phyloP scores from a whole-genome alignment of 37 sponge, comb jelly and placozoan species.

The Crambe crambe region DNA sequence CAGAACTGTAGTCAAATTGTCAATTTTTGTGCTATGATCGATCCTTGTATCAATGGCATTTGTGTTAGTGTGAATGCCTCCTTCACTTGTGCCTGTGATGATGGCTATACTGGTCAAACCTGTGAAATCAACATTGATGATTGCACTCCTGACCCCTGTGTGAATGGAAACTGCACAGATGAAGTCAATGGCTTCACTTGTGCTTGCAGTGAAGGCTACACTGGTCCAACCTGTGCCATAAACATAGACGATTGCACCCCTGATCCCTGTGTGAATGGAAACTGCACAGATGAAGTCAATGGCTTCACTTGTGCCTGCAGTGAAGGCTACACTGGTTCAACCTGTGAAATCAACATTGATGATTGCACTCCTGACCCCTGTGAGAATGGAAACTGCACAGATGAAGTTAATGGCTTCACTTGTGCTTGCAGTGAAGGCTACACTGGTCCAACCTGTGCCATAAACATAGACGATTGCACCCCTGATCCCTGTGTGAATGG shows the following conservation, averaged over 20 bases:
- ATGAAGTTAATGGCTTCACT: conserved; percentile 6
- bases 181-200: not conserved
- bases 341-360: not conserved
- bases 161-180: not conserved
- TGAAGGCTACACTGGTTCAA: not conserved
- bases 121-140: not conserved
- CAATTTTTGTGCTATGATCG: not conserved
- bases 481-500: conserved; percentile 56
- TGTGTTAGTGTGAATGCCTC: not conserved
- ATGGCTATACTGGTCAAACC: not conserved
- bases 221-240: not conserved
- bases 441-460: conserved; percentile 55
- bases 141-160: conserved; percentile 3
- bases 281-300: not conserved
- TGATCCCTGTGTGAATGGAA: not conserved
- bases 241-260: not conserved
- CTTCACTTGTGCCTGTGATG: not conserved
- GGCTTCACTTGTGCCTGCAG: not conserved
- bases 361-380: not conserved
- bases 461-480: conserved; percentile 43
- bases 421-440: conserved; percentile 60
- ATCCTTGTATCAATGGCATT: not conserved
- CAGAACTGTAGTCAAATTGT: not conserved
- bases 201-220: not conserved
- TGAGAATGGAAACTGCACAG: not conserved